phyloP scores from a whole-genome alignment of 1,140 invertebrate genomes.

The Heliconius hermathena region DNA sequence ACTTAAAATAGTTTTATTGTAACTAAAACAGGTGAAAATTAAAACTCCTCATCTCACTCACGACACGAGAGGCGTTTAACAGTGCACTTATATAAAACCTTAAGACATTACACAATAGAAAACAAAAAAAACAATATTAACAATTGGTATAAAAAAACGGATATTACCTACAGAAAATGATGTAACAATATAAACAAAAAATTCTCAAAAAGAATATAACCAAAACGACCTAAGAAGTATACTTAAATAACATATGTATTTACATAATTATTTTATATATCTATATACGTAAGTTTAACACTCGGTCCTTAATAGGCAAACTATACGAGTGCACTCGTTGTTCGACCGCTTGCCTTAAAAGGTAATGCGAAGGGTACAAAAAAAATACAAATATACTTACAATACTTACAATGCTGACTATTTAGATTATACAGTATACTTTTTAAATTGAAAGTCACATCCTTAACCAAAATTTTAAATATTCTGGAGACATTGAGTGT shows the following conservation, averaged over 20 bases:
- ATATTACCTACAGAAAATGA: background rate
- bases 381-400: constrained; percentile 16
- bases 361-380: constrained; percentile 12
- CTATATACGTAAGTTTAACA: background rate
- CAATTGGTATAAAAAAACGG: background rate
- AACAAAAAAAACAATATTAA: background rate
- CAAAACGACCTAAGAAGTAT: background rate
- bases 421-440: background rate
- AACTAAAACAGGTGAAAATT: no score
- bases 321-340: background rate
- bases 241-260: background rate
- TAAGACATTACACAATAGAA: background rate
- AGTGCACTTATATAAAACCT: background rate
- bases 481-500: no score
- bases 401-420: constrained; percentile 10
- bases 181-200: background rate
- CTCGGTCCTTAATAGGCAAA: background rate
- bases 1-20: no score
- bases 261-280: background rate
- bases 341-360: background rate
- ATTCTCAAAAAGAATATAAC: background rate
- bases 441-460: background rate
- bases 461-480: no score
- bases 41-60: no score
- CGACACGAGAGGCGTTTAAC: no score